Percentiles rank a stretch among this genome's conserved stretches.
Evolutionary conservation across 1,140 invertebrate species (phyloP).

Genomic region (Lasioglossum baleicum): DNA sequence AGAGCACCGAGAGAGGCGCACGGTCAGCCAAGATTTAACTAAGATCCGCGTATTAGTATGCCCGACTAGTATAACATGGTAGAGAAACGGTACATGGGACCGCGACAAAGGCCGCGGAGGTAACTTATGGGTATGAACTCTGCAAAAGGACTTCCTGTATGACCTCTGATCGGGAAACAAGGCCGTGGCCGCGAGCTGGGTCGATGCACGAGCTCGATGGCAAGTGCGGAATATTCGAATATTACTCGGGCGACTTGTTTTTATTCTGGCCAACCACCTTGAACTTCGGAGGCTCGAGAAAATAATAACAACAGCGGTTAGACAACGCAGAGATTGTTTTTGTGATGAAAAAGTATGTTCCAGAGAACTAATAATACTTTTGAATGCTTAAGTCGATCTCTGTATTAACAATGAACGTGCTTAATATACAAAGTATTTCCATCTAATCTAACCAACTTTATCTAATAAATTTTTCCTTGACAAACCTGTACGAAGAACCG

Average conservation of each 20-base stretch:
- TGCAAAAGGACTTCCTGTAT: conserved; percentile 50
- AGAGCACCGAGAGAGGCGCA: not conserved
- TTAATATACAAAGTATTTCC: too few relatives aligned
- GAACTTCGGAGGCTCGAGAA: too few relatives aligned
- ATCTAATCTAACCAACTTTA: too few relatives aligned
- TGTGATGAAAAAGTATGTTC: too few relatives aligned
- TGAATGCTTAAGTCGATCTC: too few relatives aligned
- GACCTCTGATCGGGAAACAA: conserved; percentile 51
- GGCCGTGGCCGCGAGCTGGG: conserved; percentile 37
- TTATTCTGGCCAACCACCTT: not conserved
- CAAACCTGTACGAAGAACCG: too few relatives aligned
- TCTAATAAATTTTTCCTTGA: too few relatives aligned
- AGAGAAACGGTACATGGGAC: conserved; percentile 40
- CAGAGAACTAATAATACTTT: too few relatives aligned
- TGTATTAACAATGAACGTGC: too few relatives aligned
- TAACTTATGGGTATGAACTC: conserved; percentile 53
- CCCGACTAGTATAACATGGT: conserved; percentile 36
- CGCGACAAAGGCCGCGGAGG: conserved; percentile 42
- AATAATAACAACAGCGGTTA: too few relatives aligned
- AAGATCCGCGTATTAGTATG: conserved; percentile 45
- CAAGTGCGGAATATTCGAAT: conserved; percentile 3
- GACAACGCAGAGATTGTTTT: too few relatives aligned
- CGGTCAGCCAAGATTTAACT: conserved; percentile 32
- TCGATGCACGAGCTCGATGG: conserved; percentile 9
- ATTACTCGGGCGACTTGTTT: not conserved